A percentile compares a stretch with the other conserved stretches of the same genome.
Evolutionary conservation across 35 echinoderm and acorn worm genomes (phyloP).

Genomic region (Hemicentrotus pulcherrimus): DNA sequence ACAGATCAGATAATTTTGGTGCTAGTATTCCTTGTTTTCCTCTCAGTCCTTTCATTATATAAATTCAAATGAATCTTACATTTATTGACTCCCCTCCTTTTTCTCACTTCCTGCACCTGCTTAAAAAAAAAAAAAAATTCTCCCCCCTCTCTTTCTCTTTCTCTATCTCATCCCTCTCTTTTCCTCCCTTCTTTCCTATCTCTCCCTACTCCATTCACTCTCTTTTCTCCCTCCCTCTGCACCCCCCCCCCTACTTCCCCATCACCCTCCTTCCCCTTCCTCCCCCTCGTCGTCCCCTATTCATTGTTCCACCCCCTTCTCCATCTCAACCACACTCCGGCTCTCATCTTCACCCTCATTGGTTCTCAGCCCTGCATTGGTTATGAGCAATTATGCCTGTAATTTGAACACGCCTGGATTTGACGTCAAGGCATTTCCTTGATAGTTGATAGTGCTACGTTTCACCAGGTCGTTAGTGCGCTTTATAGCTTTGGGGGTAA

Average conservation of each 20-base stretch:
- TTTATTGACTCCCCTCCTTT: not conserved
- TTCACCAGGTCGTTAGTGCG: slow-evolving; percentile 40
- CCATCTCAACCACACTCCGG: not conserved
- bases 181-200: not conserved
- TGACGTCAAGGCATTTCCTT: slow-evolving; percentile 51
- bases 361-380: slow-evolving; percentile 3
- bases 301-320: not conserved
- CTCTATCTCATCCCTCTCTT: not conserved
- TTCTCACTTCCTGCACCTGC: not conserved
- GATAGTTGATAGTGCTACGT: slow-evolving; percentile 21
- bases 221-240: no score
- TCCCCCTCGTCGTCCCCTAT: not conserved
- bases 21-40: not conserved
- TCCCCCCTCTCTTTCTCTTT: not conserved
- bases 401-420: slow-evolving; percentile 45
- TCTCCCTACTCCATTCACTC: no score
- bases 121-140: not conserved
- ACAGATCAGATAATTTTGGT: no score
- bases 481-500: slow-evolving; percentile 23
- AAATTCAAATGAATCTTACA: no score
- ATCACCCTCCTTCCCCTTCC: not conserved
- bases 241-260: not conserved
- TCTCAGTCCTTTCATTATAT: not conserved
- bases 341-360: not conserved
- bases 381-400: slow-evolving; percentile 50